A percentile compares a stretch with the other conserved stretches of the same genome.
These are phyloP conservation scores for Lepus americanus DNA, from an alignment of 2,113 vertebrate species.

Conservation along the genomic window DNA sequence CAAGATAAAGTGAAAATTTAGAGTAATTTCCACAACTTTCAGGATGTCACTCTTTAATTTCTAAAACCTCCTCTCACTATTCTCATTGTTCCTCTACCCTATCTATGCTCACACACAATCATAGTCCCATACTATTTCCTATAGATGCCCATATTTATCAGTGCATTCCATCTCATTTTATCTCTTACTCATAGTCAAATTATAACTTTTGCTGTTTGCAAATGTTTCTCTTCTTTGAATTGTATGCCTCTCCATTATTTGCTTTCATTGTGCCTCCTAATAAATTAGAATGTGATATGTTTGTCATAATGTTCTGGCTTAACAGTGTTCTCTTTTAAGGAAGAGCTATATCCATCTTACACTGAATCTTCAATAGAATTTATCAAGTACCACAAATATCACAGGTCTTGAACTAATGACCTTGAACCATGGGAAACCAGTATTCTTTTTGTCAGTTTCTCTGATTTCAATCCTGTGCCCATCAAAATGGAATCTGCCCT, in stretches of 20 bases:
- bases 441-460: background rate
- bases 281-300: background rate
- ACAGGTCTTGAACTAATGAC: background rate
- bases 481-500: background rate
- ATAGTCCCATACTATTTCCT: background rate
- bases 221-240: background rate
- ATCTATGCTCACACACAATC: background rate
- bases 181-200: background rate
- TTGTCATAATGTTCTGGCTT: background rate
- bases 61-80: background rate
- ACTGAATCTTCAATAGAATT: background rate
- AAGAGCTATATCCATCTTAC: background rate
- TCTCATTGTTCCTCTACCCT: background rate
- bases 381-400: background rate
- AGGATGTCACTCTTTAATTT: background rate
- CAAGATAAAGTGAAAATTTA: background rate
- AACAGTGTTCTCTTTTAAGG: background rate
- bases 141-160: fast-evolving
- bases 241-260: background rate
- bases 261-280: background rate
- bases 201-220: background rate
- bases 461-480: background rate
- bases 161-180: background rate
- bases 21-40: background rate
- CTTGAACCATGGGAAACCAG: background rate